Base-by-base conservation (phyloP, 2,797 vertebrate species). In the Periophthalmus magnuspinnatus region DNA sequence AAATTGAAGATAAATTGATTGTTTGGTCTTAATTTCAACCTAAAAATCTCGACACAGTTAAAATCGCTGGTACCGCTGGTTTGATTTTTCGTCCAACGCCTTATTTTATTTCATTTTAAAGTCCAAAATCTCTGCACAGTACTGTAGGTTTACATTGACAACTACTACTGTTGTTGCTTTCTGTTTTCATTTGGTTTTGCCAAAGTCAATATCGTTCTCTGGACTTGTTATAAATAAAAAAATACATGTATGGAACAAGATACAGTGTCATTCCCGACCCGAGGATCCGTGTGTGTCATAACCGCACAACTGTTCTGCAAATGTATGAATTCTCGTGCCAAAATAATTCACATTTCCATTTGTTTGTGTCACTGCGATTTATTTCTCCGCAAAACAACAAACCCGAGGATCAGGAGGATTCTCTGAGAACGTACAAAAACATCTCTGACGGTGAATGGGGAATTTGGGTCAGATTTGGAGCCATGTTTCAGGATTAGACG, bases 201-300 rank as follows among this genome's bases (percentile, higher is more conserved):
- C 89, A 91, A 92, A 92, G 89, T 91, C 82, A 86, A 81, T 89
- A 90, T 89, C 91, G 90, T 90, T 92, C 88, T 90, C 84, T 90
- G 86, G 81, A 90, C 83, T 90, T 91, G 88, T 90, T 90, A 89
- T 89, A 81, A 90, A 90, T 88, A 90, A 91, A 91, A 91, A 88
- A 85, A 45, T 75, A 86, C 77, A 90, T 86, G 82, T 89, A 89
- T 85, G 81, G 45, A 90, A 85, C 70, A 63, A 61, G 67, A 75
- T 50, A 70, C 33, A 3, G 79, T 66, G 71, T 90, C 68, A 68
- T 84, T 81, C 55, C 74, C 75, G 68, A 34, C n/a, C 21, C 13
- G 66, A 14, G 16, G 28, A 60, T 13, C 16, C 33, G 21, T 59
- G 7, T 38, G 41, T 76, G 72, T 66, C 16, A 22, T 72, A 64